Percentiles rank a stretch among this genome's conserved stretches.
These are phyloP conservation scores for Nanorana parkeri DNA, from an alignment of 2,113 vertebrate species.

Conservation along the genomic window DNA sequence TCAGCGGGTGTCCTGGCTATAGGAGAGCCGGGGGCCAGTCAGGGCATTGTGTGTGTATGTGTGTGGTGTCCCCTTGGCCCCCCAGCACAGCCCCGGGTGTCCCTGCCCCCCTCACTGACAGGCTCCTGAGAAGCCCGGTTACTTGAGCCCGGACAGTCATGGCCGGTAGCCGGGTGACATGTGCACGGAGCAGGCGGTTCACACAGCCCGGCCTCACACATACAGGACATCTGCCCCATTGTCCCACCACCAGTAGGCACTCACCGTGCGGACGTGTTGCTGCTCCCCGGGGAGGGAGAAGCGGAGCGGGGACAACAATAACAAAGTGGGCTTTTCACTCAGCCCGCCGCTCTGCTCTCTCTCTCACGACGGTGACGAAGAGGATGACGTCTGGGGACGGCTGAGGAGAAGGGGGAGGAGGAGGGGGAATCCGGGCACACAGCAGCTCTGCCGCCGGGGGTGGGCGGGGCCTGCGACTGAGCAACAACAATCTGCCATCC, in stretches of 20 bases:
- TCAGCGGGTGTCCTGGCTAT: neutral
- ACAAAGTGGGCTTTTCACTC: slow-evolving; percentile 41
- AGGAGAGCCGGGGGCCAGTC: neutral
- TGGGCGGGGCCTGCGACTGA: slow-evolving; percentile 9
- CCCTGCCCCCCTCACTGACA: too few species aligned
- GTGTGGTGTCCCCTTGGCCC: neutral
- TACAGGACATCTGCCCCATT: slow-evolving; percentile 3
- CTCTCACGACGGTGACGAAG: slow-evolving; percentile 32
- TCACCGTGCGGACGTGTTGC: slow-evolving; percentile 49
- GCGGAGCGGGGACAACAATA: slow-evolving; percentile 46
- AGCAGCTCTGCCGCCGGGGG: neutral
- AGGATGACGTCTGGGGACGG: slow-evolving; percentile 47
- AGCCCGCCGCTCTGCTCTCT: slow-evolving; percentile 45
- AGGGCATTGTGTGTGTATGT: neutral
- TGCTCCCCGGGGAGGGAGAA: slow-evolving; percentile 47
- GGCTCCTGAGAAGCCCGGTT: neutral
- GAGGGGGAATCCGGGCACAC: slow-evolving; percentile 15
- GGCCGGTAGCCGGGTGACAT: slow-evolving; percentile 20
- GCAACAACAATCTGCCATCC: neutral
- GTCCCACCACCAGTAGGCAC: slow-evolving; percentile 23
- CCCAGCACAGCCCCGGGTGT: neutral
- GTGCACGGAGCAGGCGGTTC: slow-evolving; percentile 5
- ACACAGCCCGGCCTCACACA: neutral
- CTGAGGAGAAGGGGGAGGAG: neutral
- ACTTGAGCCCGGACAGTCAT: neutral